phyloP scores from a whole-genome alignment of 2,113 vertebrate species.

The Crotalus tigris region DNA sequence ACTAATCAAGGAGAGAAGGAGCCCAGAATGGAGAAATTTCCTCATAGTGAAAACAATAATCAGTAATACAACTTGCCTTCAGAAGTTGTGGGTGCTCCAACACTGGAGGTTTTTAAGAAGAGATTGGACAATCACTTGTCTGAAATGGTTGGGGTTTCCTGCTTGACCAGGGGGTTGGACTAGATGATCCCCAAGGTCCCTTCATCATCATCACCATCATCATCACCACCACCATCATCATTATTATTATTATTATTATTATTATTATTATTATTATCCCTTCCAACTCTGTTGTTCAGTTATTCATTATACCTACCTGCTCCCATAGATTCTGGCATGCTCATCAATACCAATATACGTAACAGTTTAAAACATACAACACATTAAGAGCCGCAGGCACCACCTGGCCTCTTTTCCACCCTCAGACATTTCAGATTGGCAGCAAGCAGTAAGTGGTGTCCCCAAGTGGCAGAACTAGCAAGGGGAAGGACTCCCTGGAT shows the following conservation, averaged over 20 bases:
- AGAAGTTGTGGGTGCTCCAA: background rate
- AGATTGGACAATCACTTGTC: background rate
- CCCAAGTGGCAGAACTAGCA: background rate
- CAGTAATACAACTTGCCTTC: background rate
- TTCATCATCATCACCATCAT: background rate
- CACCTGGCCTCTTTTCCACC: background rate
- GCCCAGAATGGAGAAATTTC: background rate
- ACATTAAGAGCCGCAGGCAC: background rate
- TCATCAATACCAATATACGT: background rate
- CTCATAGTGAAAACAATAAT: background rate
- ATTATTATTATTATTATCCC: background rate
- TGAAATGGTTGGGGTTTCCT: background rate
- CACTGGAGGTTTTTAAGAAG: background rate
- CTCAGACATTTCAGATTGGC: background rate
- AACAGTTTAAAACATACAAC: background rate
- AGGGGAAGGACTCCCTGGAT: background rate
- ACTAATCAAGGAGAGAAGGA: background rate
- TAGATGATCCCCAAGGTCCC: background rate
- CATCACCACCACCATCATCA: too few species aligned
- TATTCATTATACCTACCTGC: background rate
- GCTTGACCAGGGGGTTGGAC: background rate
- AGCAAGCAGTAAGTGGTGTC: background rate
- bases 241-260: too few species aligned
- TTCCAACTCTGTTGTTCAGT: background rate
- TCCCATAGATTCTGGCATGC: background rate